These are phyloP conservation scores for Beroe forskalii DNA, from an alignment of 37 sponge, comb jelly and placozoan species.

Conservation along the genomic window DNA sequence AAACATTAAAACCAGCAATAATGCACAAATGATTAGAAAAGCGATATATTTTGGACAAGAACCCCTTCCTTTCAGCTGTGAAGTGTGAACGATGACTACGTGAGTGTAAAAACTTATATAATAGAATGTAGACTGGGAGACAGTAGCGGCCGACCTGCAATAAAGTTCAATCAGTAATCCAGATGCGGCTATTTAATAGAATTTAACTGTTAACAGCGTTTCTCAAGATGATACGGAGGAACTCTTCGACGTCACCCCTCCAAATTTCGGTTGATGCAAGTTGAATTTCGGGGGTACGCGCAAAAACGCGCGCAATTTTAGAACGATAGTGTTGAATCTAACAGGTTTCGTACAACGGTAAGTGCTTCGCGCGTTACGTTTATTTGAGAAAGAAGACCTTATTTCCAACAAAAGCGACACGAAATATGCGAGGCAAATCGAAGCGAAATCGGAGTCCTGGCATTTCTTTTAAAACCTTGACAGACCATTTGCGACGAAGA, in stretches of 20 bases:
- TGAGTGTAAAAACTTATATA: neutral
- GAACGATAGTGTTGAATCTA: constrained; percentile 34
- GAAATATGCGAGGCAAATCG: too few relatives aligned
- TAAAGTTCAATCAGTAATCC: neutral
- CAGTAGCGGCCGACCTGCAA: neutral
- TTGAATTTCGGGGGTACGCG: too few relatives aligned
- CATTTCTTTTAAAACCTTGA: too few relatives aligned
- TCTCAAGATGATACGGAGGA: neutral
- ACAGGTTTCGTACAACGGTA: neutral
- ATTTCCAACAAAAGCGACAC: too few relatives aligned
- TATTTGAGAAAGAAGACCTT: neutral
- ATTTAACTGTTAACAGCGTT: neutral
- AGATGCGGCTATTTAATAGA: too few relatives aligned
- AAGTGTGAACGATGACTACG: neutral
- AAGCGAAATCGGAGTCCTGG: too few relatives aligned
- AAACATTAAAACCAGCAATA: too few relatives aligned
- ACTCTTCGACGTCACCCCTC: neutral
- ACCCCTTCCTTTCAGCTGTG: neutral
- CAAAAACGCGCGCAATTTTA: constrained; percentile 52
- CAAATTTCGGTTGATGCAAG: too few relatives aligned
- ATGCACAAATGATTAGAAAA: neutral
- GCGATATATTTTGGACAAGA: neutral
- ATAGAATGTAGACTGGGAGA: constrained; percentile 16
- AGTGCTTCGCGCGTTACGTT: constrained; percentile 25
- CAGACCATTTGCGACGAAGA: too few relatives aligned